phyloP scores from a whole-genome alignment of 2,113 vertebrate genomes.

The Seriola quinqueradiata region DNA sequence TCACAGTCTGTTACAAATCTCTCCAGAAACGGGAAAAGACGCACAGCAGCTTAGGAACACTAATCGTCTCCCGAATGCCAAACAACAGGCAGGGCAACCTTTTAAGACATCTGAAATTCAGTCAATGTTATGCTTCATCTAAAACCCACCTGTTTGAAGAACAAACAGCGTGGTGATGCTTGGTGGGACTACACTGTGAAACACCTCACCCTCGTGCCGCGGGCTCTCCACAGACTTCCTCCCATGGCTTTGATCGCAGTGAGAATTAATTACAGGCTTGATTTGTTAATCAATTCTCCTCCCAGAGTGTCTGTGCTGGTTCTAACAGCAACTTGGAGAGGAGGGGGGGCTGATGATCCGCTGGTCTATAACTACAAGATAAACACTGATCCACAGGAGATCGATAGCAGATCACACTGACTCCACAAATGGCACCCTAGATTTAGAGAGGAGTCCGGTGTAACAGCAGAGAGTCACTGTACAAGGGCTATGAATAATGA shows the following conservation, averaged over 20 bases:
- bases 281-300: constrained; percentile 74
- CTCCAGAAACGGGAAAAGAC: constrained; percentile 21
- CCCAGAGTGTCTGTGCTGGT: constrained; percentile 46
- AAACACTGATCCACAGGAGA: constrained; percentile 58
- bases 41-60: constrained; percentile 13
- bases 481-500: not conserved
- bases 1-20: constrained; percentile 34
- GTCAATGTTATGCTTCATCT: constrained; percentile 5
- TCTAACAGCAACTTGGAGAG: constrained; percentile 36
- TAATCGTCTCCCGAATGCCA: constrained; percentile 31
- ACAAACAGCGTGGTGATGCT: constrained; percentile 41
- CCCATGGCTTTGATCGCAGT: constrained; percentile 61
- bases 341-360: constrained; percentile 18
- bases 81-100: constrained; percentile 24
- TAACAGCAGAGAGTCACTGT: not conserved
- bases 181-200: constrained; percentile 28
- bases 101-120: constrained; percentile 35
- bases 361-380: constrained; percentile 63
- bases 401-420: constrained; percentile 50
- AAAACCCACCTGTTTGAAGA: constrained; percentile 46
- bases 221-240: constrained; percentile 45
- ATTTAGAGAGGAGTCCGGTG: constrained; percentile 14
- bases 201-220: constrained; percentile 14
- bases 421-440: constrained; percentile 25
- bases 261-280: constrained; percentile 73